Evolutionary conservation across 2,113 vertebrate species (phyloP).

Genomic region (Crocuta crocuta): DNA sequence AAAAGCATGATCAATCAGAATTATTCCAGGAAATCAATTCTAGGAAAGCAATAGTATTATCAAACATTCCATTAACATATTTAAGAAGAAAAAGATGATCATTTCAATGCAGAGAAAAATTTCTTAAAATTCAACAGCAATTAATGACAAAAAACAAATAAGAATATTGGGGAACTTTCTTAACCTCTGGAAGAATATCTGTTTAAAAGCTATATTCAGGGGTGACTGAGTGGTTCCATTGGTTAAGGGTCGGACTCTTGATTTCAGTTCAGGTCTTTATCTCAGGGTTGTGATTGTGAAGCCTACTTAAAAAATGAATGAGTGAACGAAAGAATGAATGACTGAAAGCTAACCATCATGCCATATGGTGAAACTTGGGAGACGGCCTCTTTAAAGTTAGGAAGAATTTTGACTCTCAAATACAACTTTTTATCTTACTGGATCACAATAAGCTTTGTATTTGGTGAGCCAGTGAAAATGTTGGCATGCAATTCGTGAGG

Average conservation of each 20-base stretch:
- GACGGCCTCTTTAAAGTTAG: background rate
- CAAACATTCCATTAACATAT: background rate
- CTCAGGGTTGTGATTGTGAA: too few species aligned
- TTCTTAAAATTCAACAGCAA: background rate
- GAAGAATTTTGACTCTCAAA: constrained; percentile 14
- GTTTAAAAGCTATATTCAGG: background rate
- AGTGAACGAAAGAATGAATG: too few species aligned
- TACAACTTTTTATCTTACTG: background rate
- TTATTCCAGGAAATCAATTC: background rate
- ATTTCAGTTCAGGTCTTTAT: too few species aligned
- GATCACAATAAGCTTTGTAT: background rate
- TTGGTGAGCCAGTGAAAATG: background rate
- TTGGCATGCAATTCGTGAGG: background rate
- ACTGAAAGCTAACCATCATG: background rate
- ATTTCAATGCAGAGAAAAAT: background rate
- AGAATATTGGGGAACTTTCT: background rate
- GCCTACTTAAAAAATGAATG: too few species aligned
- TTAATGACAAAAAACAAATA: background rate
- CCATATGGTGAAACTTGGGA: background rate
- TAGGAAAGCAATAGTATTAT: background rate
- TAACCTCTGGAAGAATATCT: background rate
- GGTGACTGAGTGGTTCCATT: too few species aligned
- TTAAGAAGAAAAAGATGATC: background rate
- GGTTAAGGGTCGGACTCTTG: too few species aligned
- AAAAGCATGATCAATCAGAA: background rate